phyloP scores from a whole-genome alignment of 2,797 vertebrate genomes.

The Paramormyrops hopkinsi region DNA sequence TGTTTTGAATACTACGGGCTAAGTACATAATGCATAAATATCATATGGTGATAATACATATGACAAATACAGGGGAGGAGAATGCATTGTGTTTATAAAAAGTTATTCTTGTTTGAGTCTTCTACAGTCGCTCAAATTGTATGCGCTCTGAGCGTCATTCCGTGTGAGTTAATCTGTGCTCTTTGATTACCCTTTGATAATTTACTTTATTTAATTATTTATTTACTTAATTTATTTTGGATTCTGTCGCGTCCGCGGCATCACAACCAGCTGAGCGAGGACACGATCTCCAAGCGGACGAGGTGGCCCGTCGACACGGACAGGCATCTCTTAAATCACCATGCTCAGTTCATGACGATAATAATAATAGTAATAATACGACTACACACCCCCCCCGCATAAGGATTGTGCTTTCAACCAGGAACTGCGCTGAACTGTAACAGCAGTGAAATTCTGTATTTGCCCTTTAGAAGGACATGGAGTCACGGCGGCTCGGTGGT shows the following conservation, averaged over 20 bases:
- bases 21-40: not conserved
- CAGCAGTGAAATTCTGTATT: constrained; percentile 6
- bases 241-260: not conserved
- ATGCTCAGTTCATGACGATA: not conserved
- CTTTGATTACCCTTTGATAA: not conserved
- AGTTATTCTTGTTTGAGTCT: not conserved
- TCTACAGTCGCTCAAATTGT: not conserved
- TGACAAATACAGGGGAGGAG: not conserved
- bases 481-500: constrained; percentile 30
- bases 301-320: not conserved
- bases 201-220: not conserved
- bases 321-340: not conserved
- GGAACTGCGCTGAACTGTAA: not conserved
- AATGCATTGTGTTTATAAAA: not conserved
- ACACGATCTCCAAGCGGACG: not conserved
- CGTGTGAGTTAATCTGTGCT: not conserved
- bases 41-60: not conserved
- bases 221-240: too few relatives aligned
- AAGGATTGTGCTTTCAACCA: not conserved
- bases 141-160: not conserved
- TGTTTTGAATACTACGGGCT: not conserved
- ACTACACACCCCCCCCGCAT: not conserved
- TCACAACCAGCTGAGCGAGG: not conserved
- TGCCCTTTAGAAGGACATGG: not conserved
- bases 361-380: not conserved